These are phyloP conservation scores for Xiphophorus maculatus DNA, from an alignment of 2,113 vertebrate genomes.

Conservation along the genomic window DNA sequence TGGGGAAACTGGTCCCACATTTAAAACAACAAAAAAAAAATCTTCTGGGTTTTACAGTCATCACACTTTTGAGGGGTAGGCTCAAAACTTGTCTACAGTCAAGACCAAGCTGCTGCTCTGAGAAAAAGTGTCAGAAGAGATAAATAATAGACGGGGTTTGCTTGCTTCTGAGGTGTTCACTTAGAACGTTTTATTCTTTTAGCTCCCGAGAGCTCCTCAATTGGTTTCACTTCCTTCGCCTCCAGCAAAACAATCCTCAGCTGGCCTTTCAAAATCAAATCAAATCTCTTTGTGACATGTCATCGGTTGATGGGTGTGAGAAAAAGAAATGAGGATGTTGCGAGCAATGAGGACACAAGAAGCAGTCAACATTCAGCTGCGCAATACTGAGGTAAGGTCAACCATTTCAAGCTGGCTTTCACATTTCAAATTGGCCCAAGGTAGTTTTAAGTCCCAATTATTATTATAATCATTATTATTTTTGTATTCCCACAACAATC, in stretches of 20 bases:
- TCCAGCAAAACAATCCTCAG: conserved; percentile 26
- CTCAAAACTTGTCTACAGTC: neutral
- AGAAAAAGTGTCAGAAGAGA: neutral
- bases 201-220: neutral
- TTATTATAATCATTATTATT: neutral
- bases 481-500: neutral
- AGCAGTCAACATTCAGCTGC: conserved; percentile 18
- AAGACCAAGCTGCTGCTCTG: neutral
- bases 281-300: conserved; percentile 55
- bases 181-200: neutral
- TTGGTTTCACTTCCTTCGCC: neutral
- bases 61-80: neutral
- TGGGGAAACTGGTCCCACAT: neutral
- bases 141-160: neutral
- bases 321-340: conserved; percentile 59
- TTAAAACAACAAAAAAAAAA: neutral
- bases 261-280: conserved; percentile 51
- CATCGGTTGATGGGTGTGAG: conserved; percentile 60
- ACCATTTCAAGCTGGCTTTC: neutral
- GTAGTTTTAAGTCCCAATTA: neutral
- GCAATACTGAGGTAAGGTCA: conserved; percentile 61
- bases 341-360: conserved; percentile 22
- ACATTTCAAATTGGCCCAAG: neutral
- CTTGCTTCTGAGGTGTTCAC: neutral
- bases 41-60: neutral